Evolutionary conservation across 2,113 vertebrate genomes (phyloP).

Genomic region (Thermophis baileyi): DNA sequence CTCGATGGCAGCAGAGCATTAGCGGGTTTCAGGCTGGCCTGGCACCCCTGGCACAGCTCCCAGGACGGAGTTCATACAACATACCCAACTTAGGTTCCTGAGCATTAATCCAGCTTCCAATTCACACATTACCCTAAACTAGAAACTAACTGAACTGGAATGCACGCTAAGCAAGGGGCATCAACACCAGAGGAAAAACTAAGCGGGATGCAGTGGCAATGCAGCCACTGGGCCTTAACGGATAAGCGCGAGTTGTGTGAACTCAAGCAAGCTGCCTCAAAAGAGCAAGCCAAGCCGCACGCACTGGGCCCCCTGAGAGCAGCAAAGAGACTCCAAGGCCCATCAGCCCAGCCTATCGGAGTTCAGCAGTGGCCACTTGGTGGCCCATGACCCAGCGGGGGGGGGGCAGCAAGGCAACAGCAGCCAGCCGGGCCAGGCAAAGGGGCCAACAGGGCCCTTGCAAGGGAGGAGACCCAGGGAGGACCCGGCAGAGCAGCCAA

Average conservation of each 20-base stretch:
- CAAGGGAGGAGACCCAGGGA: not conserved
- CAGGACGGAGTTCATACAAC: not conserved
- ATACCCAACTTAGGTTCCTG: not conserved
- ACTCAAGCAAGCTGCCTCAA: not conserved
- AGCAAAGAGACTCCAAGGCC: not conserved
- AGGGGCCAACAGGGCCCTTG: too few relatives aligned
- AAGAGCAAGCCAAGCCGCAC: not conserved
- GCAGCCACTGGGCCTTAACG: not conserved
- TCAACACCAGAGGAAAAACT: not conserved
- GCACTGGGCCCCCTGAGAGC: not conserved
- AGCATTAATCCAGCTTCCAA: not conserved
- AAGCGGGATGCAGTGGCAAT: not conserved
- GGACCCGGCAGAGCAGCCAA: not conserved
- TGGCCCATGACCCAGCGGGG: rapidly evolving
- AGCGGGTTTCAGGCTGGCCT: not conserved
- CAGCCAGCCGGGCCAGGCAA: not conserved
- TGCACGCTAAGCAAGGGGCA: not conserved
- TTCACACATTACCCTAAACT: not conserved
- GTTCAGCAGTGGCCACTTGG: not conserved
- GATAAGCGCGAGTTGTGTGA: not conserved
- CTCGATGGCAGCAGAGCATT: not conserved
- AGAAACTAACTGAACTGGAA: not conserved
- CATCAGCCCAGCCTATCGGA: not conserved
- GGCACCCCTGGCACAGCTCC: not conserved
- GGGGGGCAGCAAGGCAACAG: not conserved